Evolutionary conservation across 2,113 vertebrate species (phyloP).

Genomic region (Elachura formosa): DNA sequence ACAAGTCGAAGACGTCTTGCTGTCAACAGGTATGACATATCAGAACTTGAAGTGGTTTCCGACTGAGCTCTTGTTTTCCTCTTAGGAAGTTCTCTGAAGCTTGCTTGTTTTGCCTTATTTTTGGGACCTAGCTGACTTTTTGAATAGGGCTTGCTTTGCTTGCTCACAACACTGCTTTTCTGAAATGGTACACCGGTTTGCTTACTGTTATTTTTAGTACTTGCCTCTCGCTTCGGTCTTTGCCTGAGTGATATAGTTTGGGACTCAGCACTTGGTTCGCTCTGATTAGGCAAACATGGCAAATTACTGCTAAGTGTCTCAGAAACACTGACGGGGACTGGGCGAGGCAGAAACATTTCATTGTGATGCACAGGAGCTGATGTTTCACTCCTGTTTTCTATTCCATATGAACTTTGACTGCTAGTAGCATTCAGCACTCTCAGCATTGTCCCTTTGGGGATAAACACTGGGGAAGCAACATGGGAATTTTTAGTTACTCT

Average conservation of each 20-base stretch:
- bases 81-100: slow-evolving; percentile 64
- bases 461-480: slow-evolving; percentile 66
- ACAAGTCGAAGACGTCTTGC: slow-evolving; percentile 75
- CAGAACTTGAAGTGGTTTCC: slow-evolving; percentile 3
- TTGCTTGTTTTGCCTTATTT: slow-evolving; percentile 54
- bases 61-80: slow-evolving; percentile 49
- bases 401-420: not conserved
- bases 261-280: not conserved
- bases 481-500: slow-evolving; percentile 48
- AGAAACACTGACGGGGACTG: slow-evolving; percentile 16
- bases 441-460: slow-evolving; percentile 74
- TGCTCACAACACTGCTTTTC: slow-evolving; percentile 3
- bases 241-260: not conserved
- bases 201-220: not conserved
- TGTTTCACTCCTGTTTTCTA: not conserved
- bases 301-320: not conserved
- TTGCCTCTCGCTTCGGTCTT: slow-evolving; percentile 55
- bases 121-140: slow-evolving; percentile 11
- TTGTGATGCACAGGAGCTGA: not conserved
- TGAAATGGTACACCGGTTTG: not conserved
- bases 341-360: slow-evolving; percentile 56
- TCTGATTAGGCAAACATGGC: not conserved
- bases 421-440: slow-evolving; percentile 66
- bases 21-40: slow-evolving; percentile 44
- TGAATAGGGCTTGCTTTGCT: slow-evolving; percentile 20